Evolutionary conservation across 2,113 vertebrate genomes (phyloP), one percentile per base, ranked within the genome.

Genomic region (Cyprichromis sp.): DNA sequence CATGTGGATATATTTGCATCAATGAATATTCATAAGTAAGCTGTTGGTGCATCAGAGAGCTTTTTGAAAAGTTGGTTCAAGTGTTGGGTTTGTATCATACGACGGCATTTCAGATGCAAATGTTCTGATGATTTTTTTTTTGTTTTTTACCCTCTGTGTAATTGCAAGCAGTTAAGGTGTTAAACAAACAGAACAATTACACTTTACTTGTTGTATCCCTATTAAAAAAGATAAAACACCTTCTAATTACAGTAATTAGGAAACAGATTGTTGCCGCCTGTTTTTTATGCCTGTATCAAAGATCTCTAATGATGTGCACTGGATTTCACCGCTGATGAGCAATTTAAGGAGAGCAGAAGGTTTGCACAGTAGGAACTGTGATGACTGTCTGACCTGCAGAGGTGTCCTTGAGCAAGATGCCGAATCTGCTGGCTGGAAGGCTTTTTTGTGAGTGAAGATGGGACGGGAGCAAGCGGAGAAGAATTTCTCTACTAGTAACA

Each of bases 1-100:
- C 85, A 38, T 85, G 87, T 81, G 88, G 83, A 55, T 89, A 11
- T 5, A 93, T 93, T 91, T 89, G 86, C 89, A 80, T 59, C 9
- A 21, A 73, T 94, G 90, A 93, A 92, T 93, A 94, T 94, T 94
- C 54, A 91, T 82, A 17, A 87, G 80, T 36, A 9, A 82, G 47
- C 55, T 50, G 29, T 73, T 54, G 52, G 63, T 84, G 78, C 79
- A 24, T 84, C 66, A 66, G 52, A 50, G 71, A 50, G 42, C 3
- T 85, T 66, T 81, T 63, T 61, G 34, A 82, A 82, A 88, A 90
- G 81, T 89, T 66, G 17, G 78, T 81, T 82, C 9, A 29, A 53
- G 19, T 61, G 21, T 10, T 40, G 26, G 38, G 50, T 42, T 81
- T 7, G 6, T 36, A 24, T 52, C 29, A 40, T 68, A 7, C 12